phyloP scores from a whole-genome alignment of 2,888 invertebrate species.

The Celastrina argiolus region DNA sequence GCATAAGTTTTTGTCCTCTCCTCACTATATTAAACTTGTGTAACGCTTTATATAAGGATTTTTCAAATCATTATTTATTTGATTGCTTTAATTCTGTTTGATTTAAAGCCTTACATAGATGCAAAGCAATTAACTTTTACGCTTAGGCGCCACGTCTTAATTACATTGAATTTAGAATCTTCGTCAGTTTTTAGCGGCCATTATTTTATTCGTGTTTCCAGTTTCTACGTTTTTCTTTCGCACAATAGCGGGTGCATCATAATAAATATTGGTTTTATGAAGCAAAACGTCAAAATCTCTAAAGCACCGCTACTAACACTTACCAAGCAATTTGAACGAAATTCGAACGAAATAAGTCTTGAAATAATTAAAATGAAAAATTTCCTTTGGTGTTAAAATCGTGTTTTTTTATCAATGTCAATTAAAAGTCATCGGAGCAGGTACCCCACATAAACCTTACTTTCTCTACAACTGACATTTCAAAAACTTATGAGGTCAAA shows the following conservation, averaged over 20 bases:
- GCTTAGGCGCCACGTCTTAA: background rate
- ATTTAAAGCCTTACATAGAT: background rate
- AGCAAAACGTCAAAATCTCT: too few relatives aligned
- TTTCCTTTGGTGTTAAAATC: conserved; percentile 38
- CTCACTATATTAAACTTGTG: conserved; percentile 13
- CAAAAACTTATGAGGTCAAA: conserved; percentile 21
- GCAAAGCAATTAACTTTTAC: background rate
- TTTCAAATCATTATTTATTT: conserved; percentile 10
- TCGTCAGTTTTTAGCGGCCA: too few relatives aligned
- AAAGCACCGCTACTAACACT: background rate
- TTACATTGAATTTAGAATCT: background rate
- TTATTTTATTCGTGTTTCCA: too few relatives aligned
- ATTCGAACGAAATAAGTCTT: too few relatives aligned
- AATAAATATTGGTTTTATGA: too few relatives aligned
- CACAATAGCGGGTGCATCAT: too few relatives aligned
- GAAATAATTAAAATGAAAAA: conserved; percentile 30
- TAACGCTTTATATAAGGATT: conserved; percentile 13
- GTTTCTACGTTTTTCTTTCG: background rate
- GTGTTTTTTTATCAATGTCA: conserved; percentile 48
- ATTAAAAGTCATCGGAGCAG: conserved; percentile 52
- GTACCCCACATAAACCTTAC: conserved; percentile 41
- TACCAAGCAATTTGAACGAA: too few relatives aligned
- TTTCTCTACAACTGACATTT: conserved; percentile 41
- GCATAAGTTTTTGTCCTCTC: conserved; percentile 28
- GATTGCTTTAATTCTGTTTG: background rate